phyloP scores from a whole-genome alignment of 2,888 invertebrate genomes.

The Leucoma salicis region DNA sequence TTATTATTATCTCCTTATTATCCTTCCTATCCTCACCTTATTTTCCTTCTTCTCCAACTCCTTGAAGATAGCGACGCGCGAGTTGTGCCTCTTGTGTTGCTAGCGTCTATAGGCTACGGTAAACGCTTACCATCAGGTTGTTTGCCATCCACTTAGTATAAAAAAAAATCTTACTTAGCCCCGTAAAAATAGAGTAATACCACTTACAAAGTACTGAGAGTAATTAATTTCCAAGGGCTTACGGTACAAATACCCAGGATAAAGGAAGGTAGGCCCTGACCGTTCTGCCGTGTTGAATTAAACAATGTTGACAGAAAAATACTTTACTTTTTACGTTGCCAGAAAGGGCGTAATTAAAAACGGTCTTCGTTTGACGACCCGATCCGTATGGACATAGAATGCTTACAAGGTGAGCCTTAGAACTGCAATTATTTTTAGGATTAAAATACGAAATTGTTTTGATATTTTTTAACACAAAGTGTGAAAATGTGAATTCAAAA shows the following conservation, averaged over 20 bases:
- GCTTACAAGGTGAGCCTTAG: background rate
- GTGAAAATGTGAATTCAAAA: too few species aligned
- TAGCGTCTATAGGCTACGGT: too few species aligned
- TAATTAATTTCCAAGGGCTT: conserved; percentile 79
- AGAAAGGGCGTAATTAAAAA: conserved; percentile 8
- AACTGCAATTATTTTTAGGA: background rate
- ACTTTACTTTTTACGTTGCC: conserved; percentile 30
- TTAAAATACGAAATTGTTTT: background rate
- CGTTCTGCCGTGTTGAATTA: conserved; percentile 54
- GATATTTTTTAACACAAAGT: too few species aligned
- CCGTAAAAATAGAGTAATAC: conserved; percentile 47
- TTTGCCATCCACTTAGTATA: too few species aligned
- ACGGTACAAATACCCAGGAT: conserved; percentile 67
- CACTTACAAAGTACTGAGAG: conserved; percentile 50
- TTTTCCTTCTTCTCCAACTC: too few species aligned
- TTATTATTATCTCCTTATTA: too few species aligned
- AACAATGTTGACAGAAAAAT: conserved; percentile 52
- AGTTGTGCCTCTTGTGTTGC: too few species aligned
- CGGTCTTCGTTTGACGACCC: conserved; percentile 3
- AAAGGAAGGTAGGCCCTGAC: conserved; percentile 55
- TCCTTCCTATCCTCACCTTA: too few species aligned
- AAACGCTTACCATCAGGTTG: too few species aligned
- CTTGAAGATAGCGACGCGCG: too few species aligned
- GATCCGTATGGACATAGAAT: background rate
- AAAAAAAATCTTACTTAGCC: conserved; percentile 52